A percentile compares a stretch with the other conserved stretches of the same genome.
These are phyloP conservation scores for Ophiothrix spiculata DNA, from an alignment of 35 echinoderm and acorn worm genomes.

Conservation along the genomic window DNA sequence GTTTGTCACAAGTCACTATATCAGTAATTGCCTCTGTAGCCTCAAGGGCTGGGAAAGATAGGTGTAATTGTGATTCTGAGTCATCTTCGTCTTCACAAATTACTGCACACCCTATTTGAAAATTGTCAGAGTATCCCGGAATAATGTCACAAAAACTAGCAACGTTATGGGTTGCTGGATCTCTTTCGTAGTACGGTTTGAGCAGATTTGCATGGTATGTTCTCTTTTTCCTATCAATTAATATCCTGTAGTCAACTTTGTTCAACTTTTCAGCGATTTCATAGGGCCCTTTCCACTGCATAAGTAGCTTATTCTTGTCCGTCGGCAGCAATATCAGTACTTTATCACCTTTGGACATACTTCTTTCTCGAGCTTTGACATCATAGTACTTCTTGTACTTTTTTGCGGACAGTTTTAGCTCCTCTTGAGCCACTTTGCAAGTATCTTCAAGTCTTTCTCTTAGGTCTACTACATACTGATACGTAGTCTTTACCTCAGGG, in stretches of 20 bases:
- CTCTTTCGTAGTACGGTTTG: constrained; percentile 40
- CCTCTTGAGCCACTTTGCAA: constrained; percentile 36
- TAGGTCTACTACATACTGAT: constrained; percentile 67
- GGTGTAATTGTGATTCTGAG: not conserved
- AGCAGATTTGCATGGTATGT: constrained; percentile 60
- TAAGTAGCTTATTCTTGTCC: constrained; percentile 42
- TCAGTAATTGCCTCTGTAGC: constrained; percentile 6
- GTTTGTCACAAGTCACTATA: not conserved
- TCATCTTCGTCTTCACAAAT: not conserved
- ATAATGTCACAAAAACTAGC: too few relatives aligned
- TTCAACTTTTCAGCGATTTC: constrained; percentile 14
- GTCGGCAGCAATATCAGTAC: constrained; percentile 53
- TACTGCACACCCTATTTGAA: not conserved
- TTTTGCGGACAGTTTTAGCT: constrained; percentile 28
- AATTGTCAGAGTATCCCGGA: not conserved
- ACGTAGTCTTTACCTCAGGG: constrained; percentile 40
- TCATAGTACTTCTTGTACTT: constrained; percentile 42
- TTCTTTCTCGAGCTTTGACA: constrained; percentile 20
- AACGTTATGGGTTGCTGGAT: too few relatives aligned
- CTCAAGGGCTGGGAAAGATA: not conserved
- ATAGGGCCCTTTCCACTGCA: constrained; percentile 66
- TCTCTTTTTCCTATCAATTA: constrained; percentile 31
- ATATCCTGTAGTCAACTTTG: constrained; percentile 36
- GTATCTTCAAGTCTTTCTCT: constrained; percentile 32
- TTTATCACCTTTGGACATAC: constrained; percentile 26